Evolutionary conservation across 2,113 vertebrate species (phyloP).

Genomic region (Vulpes vulpes): DNA sequence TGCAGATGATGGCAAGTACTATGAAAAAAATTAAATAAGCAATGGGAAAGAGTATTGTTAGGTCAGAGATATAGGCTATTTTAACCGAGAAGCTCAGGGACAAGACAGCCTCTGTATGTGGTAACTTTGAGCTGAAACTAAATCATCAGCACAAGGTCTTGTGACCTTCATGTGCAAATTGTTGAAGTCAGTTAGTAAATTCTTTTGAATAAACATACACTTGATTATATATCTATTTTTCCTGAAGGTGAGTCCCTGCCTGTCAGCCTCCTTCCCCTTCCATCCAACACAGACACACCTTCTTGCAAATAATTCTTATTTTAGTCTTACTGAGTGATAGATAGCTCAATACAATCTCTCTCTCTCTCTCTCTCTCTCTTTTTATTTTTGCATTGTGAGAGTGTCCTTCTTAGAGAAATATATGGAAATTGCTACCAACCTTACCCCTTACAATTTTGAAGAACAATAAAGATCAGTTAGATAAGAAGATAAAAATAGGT

Average conservation of each 20-base stretch:
- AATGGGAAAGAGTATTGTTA: not conserved
- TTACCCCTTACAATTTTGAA: not conserved
- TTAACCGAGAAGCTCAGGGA: not conserved
- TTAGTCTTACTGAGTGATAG: not conserved
- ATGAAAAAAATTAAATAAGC: not conserved
- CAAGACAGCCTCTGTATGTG: not conserved
- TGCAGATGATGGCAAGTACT: not conserved
- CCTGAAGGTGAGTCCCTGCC: not conserved
- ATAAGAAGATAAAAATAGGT: not conserved
- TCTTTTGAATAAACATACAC: not conserved
- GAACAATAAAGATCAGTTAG: not conserved
- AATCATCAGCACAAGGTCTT: not conserved
- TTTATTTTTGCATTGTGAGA: not conserved
- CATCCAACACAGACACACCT: not conserved
- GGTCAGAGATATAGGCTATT: not conserved
- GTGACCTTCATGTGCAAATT: not conserved
- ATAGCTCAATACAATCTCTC: too few relatives aligned
- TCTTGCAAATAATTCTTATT: not conserved
- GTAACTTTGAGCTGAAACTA: not conserved
- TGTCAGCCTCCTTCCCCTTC: not conserved
- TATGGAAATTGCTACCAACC: not conserved
- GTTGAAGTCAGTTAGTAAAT: not conserved
- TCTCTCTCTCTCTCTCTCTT: too few relatives aligned
- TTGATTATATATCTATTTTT: not conserved
- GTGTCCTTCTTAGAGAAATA: not conserved